Percentiles rank a stretch among this genome's conserved stretches.
Evolutionary conservation across 2,113 vertebrate genomes (phyloP).

Genomic region (Mystacornis crossleyi): DNA sequence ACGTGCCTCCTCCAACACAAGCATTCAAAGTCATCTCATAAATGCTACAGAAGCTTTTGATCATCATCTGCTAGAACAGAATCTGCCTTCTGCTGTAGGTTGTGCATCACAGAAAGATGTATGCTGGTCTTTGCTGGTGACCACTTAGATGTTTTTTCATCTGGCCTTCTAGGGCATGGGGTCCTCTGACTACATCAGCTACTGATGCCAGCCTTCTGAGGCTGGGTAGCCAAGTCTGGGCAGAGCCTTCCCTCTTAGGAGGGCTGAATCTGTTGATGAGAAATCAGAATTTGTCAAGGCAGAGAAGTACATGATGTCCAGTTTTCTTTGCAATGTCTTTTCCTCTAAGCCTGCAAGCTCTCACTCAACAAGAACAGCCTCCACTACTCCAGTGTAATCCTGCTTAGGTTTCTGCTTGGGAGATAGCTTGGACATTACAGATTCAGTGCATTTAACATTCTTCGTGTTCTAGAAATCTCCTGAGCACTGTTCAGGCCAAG

Average conservation of each 20-base stretch:
- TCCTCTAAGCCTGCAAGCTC: neutral
- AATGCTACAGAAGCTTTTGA: neutral
- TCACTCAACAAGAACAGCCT: neutral
- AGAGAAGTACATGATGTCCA: neutral
- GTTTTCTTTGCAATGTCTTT: neutral
- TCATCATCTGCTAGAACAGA: neutral
- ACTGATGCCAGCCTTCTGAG: neutral
- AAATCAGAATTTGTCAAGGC: neutral
- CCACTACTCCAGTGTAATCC: neutral
- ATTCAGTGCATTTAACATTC: neutral
- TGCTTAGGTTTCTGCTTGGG: neutral
- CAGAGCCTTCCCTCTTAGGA: neutral
- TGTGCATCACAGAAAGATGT: neutral
- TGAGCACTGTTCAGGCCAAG: neutral
- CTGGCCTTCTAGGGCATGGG: fast-evolving
- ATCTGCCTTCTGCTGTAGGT: neutral
- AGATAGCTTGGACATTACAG: neutral
- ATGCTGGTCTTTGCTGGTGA: neutral
- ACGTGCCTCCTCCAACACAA: neutral
- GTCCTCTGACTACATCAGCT: neutral
- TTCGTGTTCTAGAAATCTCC: neutral
- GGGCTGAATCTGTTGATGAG: neutral
- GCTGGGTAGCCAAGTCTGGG: neutral
- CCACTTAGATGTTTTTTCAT: neutral
- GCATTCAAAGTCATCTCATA: neutral